Base-by-base conservation (phyloP, 2,113 vertebrate species). In the Alectura lathami region DNA sequence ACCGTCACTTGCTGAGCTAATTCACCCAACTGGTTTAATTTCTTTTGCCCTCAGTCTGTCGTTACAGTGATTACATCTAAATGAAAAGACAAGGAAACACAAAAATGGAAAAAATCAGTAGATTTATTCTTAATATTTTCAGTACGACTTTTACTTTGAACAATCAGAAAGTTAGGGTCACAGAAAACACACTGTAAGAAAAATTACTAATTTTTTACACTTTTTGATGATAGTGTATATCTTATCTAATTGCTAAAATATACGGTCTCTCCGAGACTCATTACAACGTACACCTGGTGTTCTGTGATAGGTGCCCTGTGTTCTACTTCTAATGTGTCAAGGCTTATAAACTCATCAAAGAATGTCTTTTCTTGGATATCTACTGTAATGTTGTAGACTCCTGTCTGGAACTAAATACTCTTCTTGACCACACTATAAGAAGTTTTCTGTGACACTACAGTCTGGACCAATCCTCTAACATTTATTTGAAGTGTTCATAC, bases 1-100 rank as follows among this genome's bases (percentile, higher is more conserved):
- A 88, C 76, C 0, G 5, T 23, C 85, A 72, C 95, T 94, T 86
- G 76, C 93, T 96, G 91, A 95, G 94, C 91, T 88, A 91, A 94
- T 96, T 96, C 96, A 92, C 74, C 90, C 83, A 91, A 91, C 66
- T 79, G 76, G 63, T 96, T 95, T 92, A 93, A 92, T 93, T 92
- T 89, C 8, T 8, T 96, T 89, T 93, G 72, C 75, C 89, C 91
- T 94, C 83, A 91, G 87, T 79, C 78, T 89, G 74, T 89, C 5
- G 4, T 85, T 82, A 54, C 51, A 54, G 68, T 79, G 91, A 96
- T 91, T 90, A 82, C 57, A 91, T 77, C 92, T 93, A 56, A 80
- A 88, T 29, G 30, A 88, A 93, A 90, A 83, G 77, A 90, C 59
- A 97, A 77, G 47, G 21, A 94, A 97, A 86, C 45, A 92, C 5